Percentiles rank a stretch among this genome's conserved stretches.
Conservation (phyloP, 2,888 invertebrate genomes). For the Mesopsocus fuscifrons region DNA sequence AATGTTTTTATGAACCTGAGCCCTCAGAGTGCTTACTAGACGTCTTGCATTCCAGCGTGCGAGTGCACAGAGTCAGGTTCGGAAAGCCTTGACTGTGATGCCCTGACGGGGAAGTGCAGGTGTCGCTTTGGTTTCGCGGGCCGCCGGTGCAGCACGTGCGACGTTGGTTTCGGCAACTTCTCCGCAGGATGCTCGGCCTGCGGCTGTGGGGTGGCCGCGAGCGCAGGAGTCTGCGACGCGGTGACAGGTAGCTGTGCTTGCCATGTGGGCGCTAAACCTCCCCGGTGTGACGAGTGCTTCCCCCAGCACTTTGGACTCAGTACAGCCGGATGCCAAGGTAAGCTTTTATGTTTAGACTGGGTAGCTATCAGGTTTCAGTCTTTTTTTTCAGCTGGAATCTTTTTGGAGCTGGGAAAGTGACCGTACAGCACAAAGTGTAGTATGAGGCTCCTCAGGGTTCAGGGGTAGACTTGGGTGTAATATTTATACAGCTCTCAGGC, state of each 20-base stretch:
- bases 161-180: constrained; percentile 47
- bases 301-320: constrained; percentile 51
- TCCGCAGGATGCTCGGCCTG: constrained; percentile 50
- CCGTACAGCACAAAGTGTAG: too few species aligned
- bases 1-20: too few species aligned
- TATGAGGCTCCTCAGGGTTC: too few species aligned
- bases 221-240: constrained; percentile 39
- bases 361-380: too few species aligned
- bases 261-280: constrained; percentile 20
- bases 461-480: too few species aligned
- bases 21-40: too few species aligned
- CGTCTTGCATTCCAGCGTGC: constrained; percentile 36
- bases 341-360: constrained; percentile 25
- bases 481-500: too few species aligned
- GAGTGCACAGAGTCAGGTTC: constrained; percentile 61
- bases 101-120: not conserved
- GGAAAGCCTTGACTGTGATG: not conserved
- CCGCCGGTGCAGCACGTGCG: not conserved
- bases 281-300: constrained; percentile 31
- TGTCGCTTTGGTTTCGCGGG: not conserved
- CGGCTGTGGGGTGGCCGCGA: not conserved
- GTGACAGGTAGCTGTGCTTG: constrained; percentile 59
- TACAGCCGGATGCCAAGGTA: constrained; percentile 41
- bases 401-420: too few species aligned
- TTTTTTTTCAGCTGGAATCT: too few species aligned